Conservation (phyloP, 2,113 vertebrate genomes). For the Heterotis niloticus region DNA sequence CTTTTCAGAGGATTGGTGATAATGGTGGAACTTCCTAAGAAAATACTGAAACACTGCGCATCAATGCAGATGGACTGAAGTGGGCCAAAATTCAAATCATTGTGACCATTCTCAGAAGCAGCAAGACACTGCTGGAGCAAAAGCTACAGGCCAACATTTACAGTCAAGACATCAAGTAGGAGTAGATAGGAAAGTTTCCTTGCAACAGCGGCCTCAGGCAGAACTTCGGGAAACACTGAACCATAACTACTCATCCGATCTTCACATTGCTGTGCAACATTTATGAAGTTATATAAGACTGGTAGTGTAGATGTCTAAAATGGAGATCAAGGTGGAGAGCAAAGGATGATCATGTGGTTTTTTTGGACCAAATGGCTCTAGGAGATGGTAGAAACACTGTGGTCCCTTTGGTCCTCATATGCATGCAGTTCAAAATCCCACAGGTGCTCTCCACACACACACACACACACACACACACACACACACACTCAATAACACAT, state of each 20-base stretch:
- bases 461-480: not conserved
- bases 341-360: not conserved
- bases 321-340: not conserved
- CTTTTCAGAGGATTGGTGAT: constrained; percentile 8
- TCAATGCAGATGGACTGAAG: constrained; percentile 7
- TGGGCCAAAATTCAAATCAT: not conserved
- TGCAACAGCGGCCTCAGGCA: not conserved
- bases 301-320: not conserved
- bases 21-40: not conserved
- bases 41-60: constrained; percentile 4
- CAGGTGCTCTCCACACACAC: not conserved
- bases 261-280: not conserved
- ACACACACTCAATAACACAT: not conserved
- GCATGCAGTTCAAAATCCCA: not conserved
- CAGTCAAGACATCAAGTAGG: not conserved
- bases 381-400: not conserved
- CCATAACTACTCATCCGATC: not conserved
- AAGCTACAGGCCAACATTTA: constrained; percentile 1
- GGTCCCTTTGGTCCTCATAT: no score
- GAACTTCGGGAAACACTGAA: not conserved
- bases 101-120: constrained; percentile 1
- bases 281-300: not conserved
- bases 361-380: not conserved
- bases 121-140: not conserved
- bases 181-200: not conserved